Evolutionary conservation across 2,888 invertebrate species (phyloP), one percentile per base, ranked within the genome.

Genomic region (Drosophila koepferae): DNA sequence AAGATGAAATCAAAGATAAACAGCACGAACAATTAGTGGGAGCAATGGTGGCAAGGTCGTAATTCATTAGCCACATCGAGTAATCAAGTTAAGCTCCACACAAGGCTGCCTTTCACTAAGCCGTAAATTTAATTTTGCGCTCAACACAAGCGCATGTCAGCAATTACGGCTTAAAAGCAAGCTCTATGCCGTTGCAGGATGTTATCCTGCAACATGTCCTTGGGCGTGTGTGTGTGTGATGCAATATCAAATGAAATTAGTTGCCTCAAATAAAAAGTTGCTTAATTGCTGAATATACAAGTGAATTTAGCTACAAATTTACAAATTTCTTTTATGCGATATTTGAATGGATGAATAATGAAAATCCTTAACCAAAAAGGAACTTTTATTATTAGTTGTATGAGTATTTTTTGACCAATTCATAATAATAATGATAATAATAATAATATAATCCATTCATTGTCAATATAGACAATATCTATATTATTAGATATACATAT

Each of bases 71-170:
- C 58, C 61, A 38, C 49, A 53, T 10, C 44, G 36, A 48, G 43
- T 75, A 75, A 63, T 66, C 55, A 75, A 62, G 65, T 74, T 74
- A 70, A 55, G 65, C 62, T 54, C n/a, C 44, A 41, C 56, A 66
- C 55, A 59, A 56, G 31, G 40, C 48, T 41, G 62, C 51, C 34
- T 67, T 64, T 38, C 34, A 48, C 18, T 38, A 53, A 67, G 55
- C 48, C 49, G 12, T 20, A 64, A 74, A 74, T 74, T 65, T 10
- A 74, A 69, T 74, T 74, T 34, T 38, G n/a, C 12, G 20, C 34
- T 46, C 36, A 20, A 41, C 49, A 36, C 16, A n/a, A 34, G 61
- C 40, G 41, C 36, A 44, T 38, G 51, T 31, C 10, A 31, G 34
- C 28, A 55, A 41, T 55, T 55, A 5, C 20, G 41, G 48, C 55